phyloP scores from a whole-genome alignment of 2,888 invertebrate species.

The Hymenopus coronatus region DNA sequence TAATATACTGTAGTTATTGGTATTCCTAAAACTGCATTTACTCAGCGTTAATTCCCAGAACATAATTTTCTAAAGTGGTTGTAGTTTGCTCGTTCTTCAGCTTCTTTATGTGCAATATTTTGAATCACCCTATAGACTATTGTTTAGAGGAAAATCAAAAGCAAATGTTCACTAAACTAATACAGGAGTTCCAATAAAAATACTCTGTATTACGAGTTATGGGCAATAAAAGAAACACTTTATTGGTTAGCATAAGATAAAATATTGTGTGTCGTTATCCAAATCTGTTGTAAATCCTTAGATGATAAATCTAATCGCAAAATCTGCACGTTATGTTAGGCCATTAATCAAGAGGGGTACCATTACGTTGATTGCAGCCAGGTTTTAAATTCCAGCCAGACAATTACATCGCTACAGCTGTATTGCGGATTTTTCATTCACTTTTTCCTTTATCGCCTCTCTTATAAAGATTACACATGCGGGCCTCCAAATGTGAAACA shows the following conservation, averaged over 20 bases:
- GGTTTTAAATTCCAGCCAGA: not conserved
- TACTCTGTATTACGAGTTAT: not conserved
- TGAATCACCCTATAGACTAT: too few species aligned
- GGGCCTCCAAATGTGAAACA: not conserved
- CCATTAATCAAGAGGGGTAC: not conserved
- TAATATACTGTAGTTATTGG: too few species aligned
- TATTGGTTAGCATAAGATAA: not conserved
- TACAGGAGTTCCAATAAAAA: not conserved
- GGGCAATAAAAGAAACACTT: not conserved
- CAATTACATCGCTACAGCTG: not conserved
- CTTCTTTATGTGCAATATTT: too few species aligned
- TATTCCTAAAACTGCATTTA: too few species aligned
- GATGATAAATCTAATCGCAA: not conserved
- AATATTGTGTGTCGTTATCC: not conserved
- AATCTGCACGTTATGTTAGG: not conserved
- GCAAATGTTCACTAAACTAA: not conserved
- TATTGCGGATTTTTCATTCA: not conserved
- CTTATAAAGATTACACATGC: not conserved
- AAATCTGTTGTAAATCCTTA: not conserved
- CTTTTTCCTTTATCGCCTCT: not conserved
- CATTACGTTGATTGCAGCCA: not conserved
- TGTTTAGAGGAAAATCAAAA: not conserved
- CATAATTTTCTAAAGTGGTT: too few species aligned
- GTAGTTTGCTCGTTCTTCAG: too few species aligned
- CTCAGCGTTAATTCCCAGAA: too few species aligned